phyloP scores from a whole-genome alignment of 2,113 vertebrate species.

The Odontophorus gujanensis region DNA sequence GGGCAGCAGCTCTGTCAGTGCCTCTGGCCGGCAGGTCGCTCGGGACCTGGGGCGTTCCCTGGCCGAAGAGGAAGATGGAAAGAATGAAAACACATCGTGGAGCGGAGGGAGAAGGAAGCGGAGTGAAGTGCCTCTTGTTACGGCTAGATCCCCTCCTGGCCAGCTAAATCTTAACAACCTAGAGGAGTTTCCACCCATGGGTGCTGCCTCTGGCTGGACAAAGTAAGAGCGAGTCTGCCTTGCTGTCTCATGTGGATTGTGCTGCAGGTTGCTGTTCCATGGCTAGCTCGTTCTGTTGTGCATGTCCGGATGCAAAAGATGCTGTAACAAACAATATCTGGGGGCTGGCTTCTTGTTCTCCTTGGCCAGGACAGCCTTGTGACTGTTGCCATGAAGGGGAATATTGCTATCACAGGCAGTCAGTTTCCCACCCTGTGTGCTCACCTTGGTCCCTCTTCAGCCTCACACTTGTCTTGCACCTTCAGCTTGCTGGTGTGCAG shows the following conservation, averaged over 20 bases:
- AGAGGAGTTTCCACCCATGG: constrained; percentile 96
- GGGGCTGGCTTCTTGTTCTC: not conserved
- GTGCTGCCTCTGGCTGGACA: constrained; percentile 75
- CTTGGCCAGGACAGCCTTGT: not conserved
- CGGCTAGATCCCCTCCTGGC: constrained; percentile 72
- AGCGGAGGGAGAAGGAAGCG: constrained; percentile 69
- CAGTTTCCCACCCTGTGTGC: not conserved
- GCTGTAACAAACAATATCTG: not conserved
- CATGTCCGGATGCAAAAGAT: not conserved
- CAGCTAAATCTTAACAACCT: constrained; percentile 92
- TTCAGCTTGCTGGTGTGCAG: not conserved
- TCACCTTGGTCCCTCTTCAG: not conserved
- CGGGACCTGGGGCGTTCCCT: constrained; percentile 75
- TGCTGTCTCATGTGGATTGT: not conserved
- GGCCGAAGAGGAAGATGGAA: constrained; percentile 76
- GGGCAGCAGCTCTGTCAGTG: constrained; percentile 34
- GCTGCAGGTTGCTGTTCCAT: not conserved
- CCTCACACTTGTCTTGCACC: not conserved
- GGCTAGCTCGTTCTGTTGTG: not conserved
- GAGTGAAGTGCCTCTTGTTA: constrained; percentile 58
- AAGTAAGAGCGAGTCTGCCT: constrained; percentile 74
- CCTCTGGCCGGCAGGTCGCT: constrained; percentile 68
- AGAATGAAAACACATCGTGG: constrained; percentile 66
- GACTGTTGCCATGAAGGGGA: fast-evolving
- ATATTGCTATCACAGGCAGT: not conserved